Percentiles rank a stretch among this genome's conserved stretches.
Conservation (phyloP, 2,888 invertebrate species). For the Augochlorella aurata region DNA sequence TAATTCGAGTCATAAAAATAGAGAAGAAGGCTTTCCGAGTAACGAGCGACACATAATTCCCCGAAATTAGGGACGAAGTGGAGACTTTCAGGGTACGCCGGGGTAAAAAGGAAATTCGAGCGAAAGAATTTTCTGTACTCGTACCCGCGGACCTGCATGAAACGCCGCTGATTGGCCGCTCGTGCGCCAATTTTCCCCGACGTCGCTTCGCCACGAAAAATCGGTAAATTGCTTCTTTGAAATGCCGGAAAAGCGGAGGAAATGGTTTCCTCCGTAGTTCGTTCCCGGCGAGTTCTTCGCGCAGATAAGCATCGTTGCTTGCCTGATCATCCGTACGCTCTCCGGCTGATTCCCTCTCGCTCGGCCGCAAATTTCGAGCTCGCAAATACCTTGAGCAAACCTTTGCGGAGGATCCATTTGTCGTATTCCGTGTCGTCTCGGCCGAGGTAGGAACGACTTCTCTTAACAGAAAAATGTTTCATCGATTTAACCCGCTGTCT, state of each 20-base stretch:
- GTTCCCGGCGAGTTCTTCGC: slow-evolving; percentile 52
- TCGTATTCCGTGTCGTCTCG: background rate
- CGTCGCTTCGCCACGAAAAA: slow-evolving; percentile 77
- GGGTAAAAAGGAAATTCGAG: slow-evolving; percentile 56
- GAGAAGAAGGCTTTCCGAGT: background rate
- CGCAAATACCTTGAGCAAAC: slow-evolving; percentile 25
- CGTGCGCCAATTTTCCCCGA: slow-evolving; percentile 79
- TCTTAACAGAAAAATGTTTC: background rate
- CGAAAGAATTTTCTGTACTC: slow-evolving; percentile 72
- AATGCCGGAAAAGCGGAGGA: slow-evolving; percentile 73
- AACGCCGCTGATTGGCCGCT: slow-evolving; percentile 81
- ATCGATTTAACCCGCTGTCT: background rate
- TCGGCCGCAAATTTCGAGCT: slow-evolving; percentile 38
- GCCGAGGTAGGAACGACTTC: background rate
- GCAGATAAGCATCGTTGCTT: slow-evolving; percentile 61
- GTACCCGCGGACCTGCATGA: slow-evolving; percentile 76
- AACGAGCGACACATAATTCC: slow-evolving; percentile 26
- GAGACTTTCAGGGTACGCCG: slow-evolving; percentile 26
- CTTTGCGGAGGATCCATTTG: background rate
- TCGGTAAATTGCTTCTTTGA: slow-evolving; percentile 81
- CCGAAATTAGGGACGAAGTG: slow-evolving; percentile 24
- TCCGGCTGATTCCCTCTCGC: slow-evolving; percentile 52
- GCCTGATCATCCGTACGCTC: slow-evolving; percentile 58
- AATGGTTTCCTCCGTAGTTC: slow-evolving; percentile 66
- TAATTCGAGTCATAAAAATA: background rate